These are phyloP conservation scores for Mythimna vitellina DNA, from an alignment of 2,888 invertebrate species.

Conservation along the genomic window DNA sequence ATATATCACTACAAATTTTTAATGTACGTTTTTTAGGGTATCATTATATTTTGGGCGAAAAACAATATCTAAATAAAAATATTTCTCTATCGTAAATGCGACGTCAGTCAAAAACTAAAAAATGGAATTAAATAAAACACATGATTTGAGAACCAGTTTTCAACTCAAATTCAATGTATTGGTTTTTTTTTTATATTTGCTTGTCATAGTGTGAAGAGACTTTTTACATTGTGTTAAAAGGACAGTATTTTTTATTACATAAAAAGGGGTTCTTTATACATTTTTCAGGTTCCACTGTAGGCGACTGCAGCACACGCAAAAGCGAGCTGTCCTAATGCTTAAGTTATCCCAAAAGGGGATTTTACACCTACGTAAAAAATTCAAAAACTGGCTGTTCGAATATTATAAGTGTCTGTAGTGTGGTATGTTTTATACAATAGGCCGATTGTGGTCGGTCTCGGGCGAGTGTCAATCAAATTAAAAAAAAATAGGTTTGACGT, in stretches of 20 bases:
- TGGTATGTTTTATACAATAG: constrained; percentile 51
- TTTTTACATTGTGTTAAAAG: constrained; percentile 50
- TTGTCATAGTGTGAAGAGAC: constrained; percentile 20
- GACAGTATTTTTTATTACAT: constrained; percentile 49
- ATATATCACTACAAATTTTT: constrained; percentile 81
- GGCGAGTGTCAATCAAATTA: neutral
- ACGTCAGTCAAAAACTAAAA: constrained; percentile 71
- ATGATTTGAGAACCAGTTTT: constrained; percentile 69
- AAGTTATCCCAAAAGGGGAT: constrained; percentile 66
- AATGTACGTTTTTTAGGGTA: constrained; percentile 58
- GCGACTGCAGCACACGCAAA: constrained; percentile 55
- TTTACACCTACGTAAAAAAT: constrained; percentile 56
- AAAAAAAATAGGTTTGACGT: neutral
- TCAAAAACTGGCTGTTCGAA: constrained; percentile 56
- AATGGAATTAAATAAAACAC: constrained; percentile 58
- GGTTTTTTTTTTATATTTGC: constrained; percentile 15
- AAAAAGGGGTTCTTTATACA: constrained; percentile 49
- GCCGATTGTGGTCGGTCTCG: constrained; percentile 51
- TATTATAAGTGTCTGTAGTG: constrained; percentile 21
- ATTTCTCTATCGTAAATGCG: constrained; percentile 71
- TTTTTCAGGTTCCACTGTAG: constrained; percentile 56
- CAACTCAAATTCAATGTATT: constrained; percentile 52
- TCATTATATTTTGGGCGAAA: constrained; percentile 36
- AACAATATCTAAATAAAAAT: constrained; percentile 48
- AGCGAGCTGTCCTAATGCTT: constrained; percentile 50